Percentiles rank a stretch among this genome's conserved stretches.
phyloP scores from a whole-genome alignment of 2,113 vertebrate species.

The Stigmatopora nigra region DNA sequence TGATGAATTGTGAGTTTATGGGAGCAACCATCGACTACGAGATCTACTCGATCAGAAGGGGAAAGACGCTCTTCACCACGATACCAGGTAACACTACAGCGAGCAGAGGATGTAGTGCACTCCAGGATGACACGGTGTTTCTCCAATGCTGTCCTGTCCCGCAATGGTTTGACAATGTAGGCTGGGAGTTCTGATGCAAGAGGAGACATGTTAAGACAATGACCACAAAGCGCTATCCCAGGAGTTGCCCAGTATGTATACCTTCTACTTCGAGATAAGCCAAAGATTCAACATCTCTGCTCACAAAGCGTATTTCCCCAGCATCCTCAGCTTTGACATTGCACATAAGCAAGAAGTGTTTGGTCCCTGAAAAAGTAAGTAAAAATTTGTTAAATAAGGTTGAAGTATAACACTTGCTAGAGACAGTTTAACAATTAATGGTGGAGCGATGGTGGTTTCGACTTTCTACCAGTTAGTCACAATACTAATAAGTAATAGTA shows the following conservation, averaged over 20 bases:
- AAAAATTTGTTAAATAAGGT: not conserved
- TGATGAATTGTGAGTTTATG: conserved; percentile 83
- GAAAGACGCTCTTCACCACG: conserved; percentile 73
- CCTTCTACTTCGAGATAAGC: conserved; percentile 81
- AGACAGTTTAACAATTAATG: not conserved
- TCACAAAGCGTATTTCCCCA: conserved; percentile 78
- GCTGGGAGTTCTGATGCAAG: conserved; percentile 75
- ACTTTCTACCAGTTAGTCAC: not conserved
- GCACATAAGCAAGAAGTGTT: conserved; percentile 84
- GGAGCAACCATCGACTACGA: conserved; percentile 77
- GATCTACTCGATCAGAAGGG: conserved; percentile 75
- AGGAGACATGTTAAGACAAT: not conserved
- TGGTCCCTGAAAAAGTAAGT: conserved; percentile 67
- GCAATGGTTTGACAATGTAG: conserved; percentile 80
- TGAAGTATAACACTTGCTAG: not conserved
- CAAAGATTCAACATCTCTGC: conserved; percentile 68
- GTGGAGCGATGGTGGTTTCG: not conserved
- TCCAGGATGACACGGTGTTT: conserved; percentile 86
- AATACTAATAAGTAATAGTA: not conserved
- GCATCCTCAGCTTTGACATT: conserved; percentile 73
- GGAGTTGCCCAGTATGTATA: conserved; percentile 46
- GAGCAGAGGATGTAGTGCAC: conserved; percentile 79
- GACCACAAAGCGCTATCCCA: not conserved
- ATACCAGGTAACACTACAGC: conserved; percentile 76
- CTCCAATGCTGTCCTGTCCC: conserved; percentile 83